Conservation (phyloP, 1,140 invertebrate genomes). For the Zaprionus ornatus region DNA sequence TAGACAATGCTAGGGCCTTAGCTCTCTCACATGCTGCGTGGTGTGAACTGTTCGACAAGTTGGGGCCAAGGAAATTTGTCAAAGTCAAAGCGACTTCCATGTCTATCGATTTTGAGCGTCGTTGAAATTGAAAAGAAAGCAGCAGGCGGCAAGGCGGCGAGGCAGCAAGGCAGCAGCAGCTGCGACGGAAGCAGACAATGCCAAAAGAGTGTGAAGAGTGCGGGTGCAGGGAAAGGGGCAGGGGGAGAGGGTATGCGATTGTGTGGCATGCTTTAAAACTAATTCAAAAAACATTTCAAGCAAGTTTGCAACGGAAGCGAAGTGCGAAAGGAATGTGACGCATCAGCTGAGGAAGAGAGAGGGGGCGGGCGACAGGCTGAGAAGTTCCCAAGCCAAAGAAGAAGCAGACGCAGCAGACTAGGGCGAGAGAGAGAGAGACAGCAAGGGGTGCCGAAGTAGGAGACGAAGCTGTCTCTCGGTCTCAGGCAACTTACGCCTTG, state of each 20-base stretch:
- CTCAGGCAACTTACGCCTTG: neutral
- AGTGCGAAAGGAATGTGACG: slow-evolving; percentile 43
- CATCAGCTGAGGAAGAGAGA: slow-evolving; percentile 23
- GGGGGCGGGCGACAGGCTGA: neutral
- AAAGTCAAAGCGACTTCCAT: slow-evolving; percentile 56
- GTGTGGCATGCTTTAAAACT: slow-evolving; percentile 47
- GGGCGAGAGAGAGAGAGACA: too few species aligned
- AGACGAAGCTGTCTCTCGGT: neutral
- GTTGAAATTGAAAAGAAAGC: slow-evolving; percentile 44
- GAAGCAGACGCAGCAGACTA: neutral
- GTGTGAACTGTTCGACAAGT: slow-evolving; percentile 9
- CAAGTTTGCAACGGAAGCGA: slow-evolving; percentile 32
- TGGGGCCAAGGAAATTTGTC: slow-evolving; percentile 52
- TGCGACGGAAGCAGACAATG: slow-evolving; percentile 13
- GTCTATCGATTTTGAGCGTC: slow-evolving; percentile 53
- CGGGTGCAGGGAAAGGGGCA: neutral
- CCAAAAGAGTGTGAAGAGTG: neutral
- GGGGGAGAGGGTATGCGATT: neutral
- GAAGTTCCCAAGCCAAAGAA: neutral
- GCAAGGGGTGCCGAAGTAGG: neutral
- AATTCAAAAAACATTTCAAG: slow-evolving; percentile 41
- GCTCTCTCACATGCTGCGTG: slow-evolving; percentile 10
- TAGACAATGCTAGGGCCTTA: slow-evolving; percentile 14
- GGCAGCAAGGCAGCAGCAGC: neutral
- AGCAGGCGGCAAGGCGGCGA: neutral